Evolutionary conservation across 2,888 invertebrate species (phyloP), one percentile per base, ranked within the genome.

Genomic region (Artemia sinica): DNA sequence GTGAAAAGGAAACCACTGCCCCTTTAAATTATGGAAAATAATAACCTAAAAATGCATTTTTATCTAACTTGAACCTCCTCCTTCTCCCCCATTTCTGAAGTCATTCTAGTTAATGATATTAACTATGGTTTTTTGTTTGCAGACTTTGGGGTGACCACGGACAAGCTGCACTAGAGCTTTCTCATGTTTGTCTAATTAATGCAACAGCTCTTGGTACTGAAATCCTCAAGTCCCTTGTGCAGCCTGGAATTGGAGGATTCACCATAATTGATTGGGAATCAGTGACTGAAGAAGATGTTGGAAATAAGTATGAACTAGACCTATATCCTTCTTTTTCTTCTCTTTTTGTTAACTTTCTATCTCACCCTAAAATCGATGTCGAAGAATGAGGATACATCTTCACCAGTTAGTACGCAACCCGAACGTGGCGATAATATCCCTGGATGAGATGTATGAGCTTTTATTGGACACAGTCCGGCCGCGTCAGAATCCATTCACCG

Each of bases 101-200:
- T 41, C 41, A 41, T 41, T 41, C 41, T 41, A 41, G 2, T 41
- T 41, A 41, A 2, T 41, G 41, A 41, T 41, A 41, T 14, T n/a
- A n/a, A 51, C 14, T 5, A 14, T 41, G 70, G 2, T 18, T 66
- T 18, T 50, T 66, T 12, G 14, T 68, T 73, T 72, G 2, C 74
- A 89, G 92, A 76, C 82, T 99, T 74, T 99, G 98, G 98, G 97
- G 97, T 72, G 97, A 98, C 77, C 94, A 96, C 79, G 98, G 98
- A 0, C 98, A 98, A 80, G 79, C 83, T 72, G 83, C 89, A 6
- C 81, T 98, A 70, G 96, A 97, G 81, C 83, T 84, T 72, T 87
- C 94, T 14, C 88, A 90, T 77, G 85, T 97, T 73, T 97, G 96
- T 77, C 78, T 98, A 48, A 87, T 98, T 72, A 94, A 95, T 79